A percentile compares a stretch with the other conserved stretches of the same genome.
phyloP scores from a whole-genome alignment of 2,888 invertebrate genomes.

The Herminia tarsipennalis region DNA sequence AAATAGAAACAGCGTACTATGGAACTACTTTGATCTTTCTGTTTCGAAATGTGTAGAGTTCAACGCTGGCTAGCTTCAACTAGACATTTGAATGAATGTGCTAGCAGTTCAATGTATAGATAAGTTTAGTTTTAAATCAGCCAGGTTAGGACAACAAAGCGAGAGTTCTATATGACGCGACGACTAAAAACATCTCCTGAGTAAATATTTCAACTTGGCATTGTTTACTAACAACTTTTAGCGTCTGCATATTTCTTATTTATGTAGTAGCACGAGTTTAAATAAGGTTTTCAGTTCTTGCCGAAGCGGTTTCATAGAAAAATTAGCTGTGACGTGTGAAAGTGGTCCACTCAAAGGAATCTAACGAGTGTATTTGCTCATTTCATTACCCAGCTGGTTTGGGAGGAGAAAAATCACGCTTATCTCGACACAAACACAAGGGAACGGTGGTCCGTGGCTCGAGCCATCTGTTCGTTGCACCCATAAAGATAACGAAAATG shows the following conservation, averaged over 20 bases:
- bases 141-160: not conserved
- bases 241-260: constrained; percentile 27
- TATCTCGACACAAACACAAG: constrained; percentile 76
- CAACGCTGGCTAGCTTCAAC: constrained; percentile 54
- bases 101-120: constrained; percentile 48
- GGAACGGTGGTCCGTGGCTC: constrained; percentile 74
- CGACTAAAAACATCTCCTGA: constrained; percentile 64
- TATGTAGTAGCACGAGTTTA: constrained; percentile 37
- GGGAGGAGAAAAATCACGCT: constrained; percentile 84
- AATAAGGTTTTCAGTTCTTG: constrained; percentile 38
- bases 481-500: constrained; percentile 82
- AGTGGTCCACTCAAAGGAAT: constrained; percentile 64
- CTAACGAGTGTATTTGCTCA: constrained; percentile 72
- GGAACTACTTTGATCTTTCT: constrained; percentile 61
- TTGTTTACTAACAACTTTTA: constrained; percentile 76
- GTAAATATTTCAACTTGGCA: constrained; percentile 55
- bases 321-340: constrained; percentile 72
- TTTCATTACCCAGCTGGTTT: constrained; percentile 78
- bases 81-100: constrained; percentile 38
- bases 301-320: constrained; percentile 60
- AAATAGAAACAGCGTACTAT: constrained; percentile 79
- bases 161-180: constrained; percentile 37
- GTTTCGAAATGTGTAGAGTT: constrained; percentile 52
- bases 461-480: constrained; percentile 84
- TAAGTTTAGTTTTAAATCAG: constrained; percentile 24